A percentile compares a stretch with the other conserved stretches of the same genome.
Evolutionary conservation across 1,140 invertebrate genomes (phyloP).

Genomic region (Trachelipus rathkii): DNA sequence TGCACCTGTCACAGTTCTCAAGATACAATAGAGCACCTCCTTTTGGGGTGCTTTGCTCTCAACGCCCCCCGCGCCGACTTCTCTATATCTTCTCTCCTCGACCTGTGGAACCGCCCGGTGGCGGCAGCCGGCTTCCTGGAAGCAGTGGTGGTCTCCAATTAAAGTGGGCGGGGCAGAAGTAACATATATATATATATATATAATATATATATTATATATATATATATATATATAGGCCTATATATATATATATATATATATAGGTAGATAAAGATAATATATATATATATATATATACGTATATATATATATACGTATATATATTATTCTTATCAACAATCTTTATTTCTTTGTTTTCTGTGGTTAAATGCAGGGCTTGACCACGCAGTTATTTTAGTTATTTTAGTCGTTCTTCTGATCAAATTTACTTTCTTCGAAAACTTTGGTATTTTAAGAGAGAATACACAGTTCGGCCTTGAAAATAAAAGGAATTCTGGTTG

Average conservation of each 20-base stretch:
- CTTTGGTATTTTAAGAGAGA: neutral
- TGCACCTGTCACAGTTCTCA: too few species aligned
- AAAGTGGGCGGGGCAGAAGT: too few species aligned
- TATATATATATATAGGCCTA: neutral
- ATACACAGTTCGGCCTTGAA: neutral
- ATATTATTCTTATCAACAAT: neutral
- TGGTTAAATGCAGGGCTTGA: neutral
- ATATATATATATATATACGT: slow-evolving; percentile 8
- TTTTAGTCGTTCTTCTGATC: neutral
- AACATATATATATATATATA: too few species aligned
- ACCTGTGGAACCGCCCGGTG: too few species aligned
- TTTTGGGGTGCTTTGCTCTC: too few species aligned
- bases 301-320: neutral
- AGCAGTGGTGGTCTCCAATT: too few species aligned
- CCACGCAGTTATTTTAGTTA: neutral
- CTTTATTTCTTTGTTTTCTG: slow-evolving; percentile 1
- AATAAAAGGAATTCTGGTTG: neutral
- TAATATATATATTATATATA: too few species aligned
- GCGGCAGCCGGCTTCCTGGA: too few species aligned
- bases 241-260: slow-evolving; percentile 9
- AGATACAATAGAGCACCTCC: too few species aligned
- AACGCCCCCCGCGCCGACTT: too few species aligned
- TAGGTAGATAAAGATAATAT: neutral
- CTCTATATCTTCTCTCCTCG: too few species aligned
- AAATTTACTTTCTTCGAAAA: neutral